Conservation (phyloP, 2,113 vertebrate genomes). For the Phalacrocorax carbo region DNA sequence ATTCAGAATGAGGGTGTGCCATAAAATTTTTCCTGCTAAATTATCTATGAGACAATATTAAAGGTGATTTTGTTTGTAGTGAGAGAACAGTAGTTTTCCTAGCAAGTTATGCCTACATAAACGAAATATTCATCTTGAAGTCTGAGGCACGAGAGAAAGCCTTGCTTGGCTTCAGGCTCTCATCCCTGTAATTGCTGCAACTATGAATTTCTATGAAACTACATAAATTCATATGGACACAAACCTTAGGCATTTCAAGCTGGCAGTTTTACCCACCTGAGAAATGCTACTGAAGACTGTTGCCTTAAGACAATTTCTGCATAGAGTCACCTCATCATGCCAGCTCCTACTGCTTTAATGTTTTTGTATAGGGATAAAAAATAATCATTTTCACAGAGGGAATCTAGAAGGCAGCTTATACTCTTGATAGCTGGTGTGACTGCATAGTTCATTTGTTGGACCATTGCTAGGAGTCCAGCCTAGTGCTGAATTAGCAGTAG, state of each 20-base stretch:
- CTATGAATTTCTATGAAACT: not conserved
- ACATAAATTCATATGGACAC: not conserved
- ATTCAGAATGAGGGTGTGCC: not conserved
- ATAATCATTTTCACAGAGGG: not conserved
- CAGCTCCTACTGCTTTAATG: not conserved
- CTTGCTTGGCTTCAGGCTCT: not conserved
- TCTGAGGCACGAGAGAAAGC: not conserved
- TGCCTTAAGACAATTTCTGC: not conserved
- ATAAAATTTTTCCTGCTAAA: not conserved
- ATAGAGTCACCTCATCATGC: not conserved
- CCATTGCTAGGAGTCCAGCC: not conserved
- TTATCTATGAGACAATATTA: not conserved
- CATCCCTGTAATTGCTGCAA: not conserved
- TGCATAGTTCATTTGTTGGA: not conserved
- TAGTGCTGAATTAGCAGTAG: not conserved
- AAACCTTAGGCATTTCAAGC: not conserved
- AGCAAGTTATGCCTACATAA: not conserved
- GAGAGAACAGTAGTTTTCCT: not conserved
- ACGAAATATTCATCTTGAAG: not conserved
- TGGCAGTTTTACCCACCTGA: not conserved
- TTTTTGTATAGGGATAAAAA: not conserved
- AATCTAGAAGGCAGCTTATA: not conserved
- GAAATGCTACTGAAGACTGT: not conserved
- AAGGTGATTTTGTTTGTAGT: not conserved
- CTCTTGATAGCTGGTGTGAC: no score